Evolutionary conservation across 1,140 invertebrate genomes (phyloP).

Genomic region (Drosophila micromelanica): DNA sequence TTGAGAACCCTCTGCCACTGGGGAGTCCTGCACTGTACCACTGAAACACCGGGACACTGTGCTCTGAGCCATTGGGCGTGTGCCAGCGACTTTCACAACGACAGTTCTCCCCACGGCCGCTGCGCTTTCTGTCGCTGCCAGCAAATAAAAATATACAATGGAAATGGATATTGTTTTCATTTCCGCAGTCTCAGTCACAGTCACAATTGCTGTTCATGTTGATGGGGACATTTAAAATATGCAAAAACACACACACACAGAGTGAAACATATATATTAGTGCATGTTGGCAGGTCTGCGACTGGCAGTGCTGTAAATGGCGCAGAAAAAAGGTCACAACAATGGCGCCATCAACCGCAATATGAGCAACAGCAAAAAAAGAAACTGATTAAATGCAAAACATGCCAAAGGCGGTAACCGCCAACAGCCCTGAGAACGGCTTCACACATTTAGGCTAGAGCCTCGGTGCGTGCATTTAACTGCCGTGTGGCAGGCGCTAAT

Average conservation of each 20-base stretch:
- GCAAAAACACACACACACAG: constrained; percentile 18
- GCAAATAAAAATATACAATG: constrained; percentile 75
- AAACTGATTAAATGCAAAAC: constrained; percentile 79
- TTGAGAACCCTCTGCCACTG: constrained; percentile 9
- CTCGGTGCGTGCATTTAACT: constrained; percentile 30
- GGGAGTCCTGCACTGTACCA: constrained; percentile 7
- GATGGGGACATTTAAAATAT: constrained; percentile 54
- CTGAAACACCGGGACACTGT: constrained; percentile 38
- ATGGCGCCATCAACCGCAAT: constrained; percentile 66
- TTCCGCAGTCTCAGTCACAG: constrained; percentile 59
- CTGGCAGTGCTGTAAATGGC: constrained; percentile 66
- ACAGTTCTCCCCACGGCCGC: constrained; percentile 61
- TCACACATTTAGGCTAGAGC: constrained; percentile 3
- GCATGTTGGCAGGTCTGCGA: constrained; percentile 34
- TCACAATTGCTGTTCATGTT: constrained; percentile 56
- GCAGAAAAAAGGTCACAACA: constrained; percentile 69
- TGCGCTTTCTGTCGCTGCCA: constrained; percentile 61
- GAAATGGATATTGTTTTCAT: constrained; percentile 82
- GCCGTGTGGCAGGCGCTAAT: constrained; percentile 62
- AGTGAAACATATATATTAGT: constrained; percentile 8
- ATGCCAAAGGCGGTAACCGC: constrained; percentile 53
- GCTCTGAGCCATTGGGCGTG: constrained; percentile 41
- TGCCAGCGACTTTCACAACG: constrained; percentile 25
- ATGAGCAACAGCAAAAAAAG: constrained; percentile 10
- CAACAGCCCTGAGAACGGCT: constrained; percentile 29